Evolutionary conservation across 2,888 invertebrate genomes (phyloP), one percentile per base, ranked within the genome.

Genomic region (Exephanes ischioxanthus): DNA sequence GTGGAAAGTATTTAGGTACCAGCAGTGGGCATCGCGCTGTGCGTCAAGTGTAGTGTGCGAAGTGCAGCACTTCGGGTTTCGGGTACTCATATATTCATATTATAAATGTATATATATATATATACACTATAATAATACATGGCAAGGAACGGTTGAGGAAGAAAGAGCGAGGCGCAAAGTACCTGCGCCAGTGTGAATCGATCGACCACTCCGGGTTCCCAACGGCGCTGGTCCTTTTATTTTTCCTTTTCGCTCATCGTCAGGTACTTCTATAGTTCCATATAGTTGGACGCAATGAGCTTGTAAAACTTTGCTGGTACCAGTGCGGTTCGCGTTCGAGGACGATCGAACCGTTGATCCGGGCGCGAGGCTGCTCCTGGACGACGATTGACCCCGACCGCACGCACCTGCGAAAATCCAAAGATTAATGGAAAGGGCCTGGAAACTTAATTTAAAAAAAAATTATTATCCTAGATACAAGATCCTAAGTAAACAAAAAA

Each of bases 271-370:
- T 41, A 67, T 77, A 67, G 45, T 77, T 26, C 70, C 71, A 66
- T 75, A 70, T 70, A 73, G 75, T 78, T 63, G 55, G 48, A 78
- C 41, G 81, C 45, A 78, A 67, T 77, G 63, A 71, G 82, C 67
- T 79, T 67, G 79, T 82, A 76, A 83, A 85, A 76, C 19, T 85
- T 76, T 67, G 76, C 72, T 83, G 85, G 70, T 80, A 82, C 76
- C 67, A 55, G 75, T 79, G 80, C 71, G 79, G 83, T 82, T 76
- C 76, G 45, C 63, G 33, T 16, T 61, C 33, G 30, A 61, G 22
- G 19, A 53, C 66, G 85, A 85, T 73, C 63, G 86, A 85, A 84
- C 87, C 83, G 9, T 30, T 82, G 85, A 87, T 87, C 83, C 86
- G 55, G 51, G 37, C 41, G 26, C 22, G 63, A 76, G 37, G 41